Base-by-base conservation (phyloP, 2,797 vertebrate species). In the Sylvia borin region DNA sequence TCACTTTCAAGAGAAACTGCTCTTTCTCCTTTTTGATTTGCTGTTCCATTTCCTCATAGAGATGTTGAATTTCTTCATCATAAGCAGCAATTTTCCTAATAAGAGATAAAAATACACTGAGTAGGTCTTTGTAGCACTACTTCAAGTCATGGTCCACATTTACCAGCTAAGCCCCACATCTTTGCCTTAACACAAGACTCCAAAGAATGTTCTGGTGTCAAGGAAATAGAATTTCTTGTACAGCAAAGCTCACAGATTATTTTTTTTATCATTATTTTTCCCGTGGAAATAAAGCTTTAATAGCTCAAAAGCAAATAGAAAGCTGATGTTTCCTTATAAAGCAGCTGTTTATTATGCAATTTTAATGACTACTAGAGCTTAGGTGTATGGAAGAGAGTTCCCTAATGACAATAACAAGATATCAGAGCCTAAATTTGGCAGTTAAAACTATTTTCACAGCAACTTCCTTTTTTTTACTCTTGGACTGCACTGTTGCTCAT, bases 11-110 rank as follows among this genome's bases (percentile, higher is more conserved):
- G 27, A 99, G 96, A 95, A 99, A 98, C 77, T 97, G 97, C 51
- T 99, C 99, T 84, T 99, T 99, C 96, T 99, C 99, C 16, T 87
- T 98, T 95, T 99, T 99, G 82, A 99, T 99, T 93, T 99, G 99
- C 76, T 98, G 99, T 79, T 99, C 99, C 99, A 99, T 99, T 98
- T 99, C 99, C 84, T 99, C 99, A 42, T 99, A 99, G 6, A 99
- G 98, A 47, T 97, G 97, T 65, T 99, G 98, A 86, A 99, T 99
- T 97, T 99, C 99, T 96, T 98, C 97, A 88, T 99, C 98, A 54
- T 99, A 99, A 25, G 98, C 98, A 38, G 98, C 98, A 61, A 98
- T 98, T 98, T 98, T 99, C 97, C 99, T 99, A 97, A 55, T 75
- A 78, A 34, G 85, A 88, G 29, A 93, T 42, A 88, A 80, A 95